Evolutionary conservation across 2,797 vertebrate species (phyloP).

Genomic region (Mormyrus proboscirostris): DNA sequence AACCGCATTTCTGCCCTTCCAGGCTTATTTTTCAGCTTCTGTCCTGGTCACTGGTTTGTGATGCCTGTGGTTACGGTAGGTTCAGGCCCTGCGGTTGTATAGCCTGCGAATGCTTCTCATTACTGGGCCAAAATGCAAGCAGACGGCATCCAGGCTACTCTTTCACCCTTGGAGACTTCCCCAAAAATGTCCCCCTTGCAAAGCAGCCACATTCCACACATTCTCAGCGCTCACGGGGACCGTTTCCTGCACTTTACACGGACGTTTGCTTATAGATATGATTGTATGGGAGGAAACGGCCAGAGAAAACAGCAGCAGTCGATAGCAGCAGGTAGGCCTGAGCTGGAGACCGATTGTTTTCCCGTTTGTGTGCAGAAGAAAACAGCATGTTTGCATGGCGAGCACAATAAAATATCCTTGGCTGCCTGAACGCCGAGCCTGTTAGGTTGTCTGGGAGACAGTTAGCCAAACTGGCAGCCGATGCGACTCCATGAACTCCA

Average conservation of each 20-base stretch:
- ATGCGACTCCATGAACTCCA: not conserved
- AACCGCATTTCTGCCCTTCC: not conserved
- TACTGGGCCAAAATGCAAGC: not conserved
- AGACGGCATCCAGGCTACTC: not conserved
- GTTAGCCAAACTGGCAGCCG: not conserved
- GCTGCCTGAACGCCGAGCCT: not conserved
- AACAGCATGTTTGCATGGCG: not conserved
- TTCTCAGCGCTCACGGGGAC: not conserved
- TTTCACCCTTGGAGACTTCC: not conserved
- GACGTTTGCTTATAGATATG: not conserved
- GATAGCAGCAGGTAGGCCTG: not conserved
- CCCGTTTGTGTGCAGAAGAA: not conserved
- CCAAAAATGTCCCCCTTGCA: not conserved
- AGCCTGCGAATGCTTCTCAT: not conserved
- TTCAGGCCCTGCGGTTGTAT: not conserved
- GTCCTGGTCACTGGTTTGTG: not conserved
- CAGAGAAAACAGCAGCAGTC: not conserved
- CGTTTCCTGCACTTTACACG: not conserved
- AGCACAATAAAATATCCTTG: not conserved
- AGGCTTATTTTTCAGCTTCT: not conserved
- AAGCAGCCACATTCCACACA: slow-evolving; percentile 14
- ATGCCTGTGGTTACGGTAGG: not conserved
- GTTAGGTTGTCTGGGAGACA: not conserved
- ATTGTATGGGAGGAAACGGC: not conserved
- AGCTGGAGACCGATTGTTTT: not conserved